Evolutionary conservation across 2,797 vertebrate species (phyloP).

Genomic region (Danionella dracula): DNA sequence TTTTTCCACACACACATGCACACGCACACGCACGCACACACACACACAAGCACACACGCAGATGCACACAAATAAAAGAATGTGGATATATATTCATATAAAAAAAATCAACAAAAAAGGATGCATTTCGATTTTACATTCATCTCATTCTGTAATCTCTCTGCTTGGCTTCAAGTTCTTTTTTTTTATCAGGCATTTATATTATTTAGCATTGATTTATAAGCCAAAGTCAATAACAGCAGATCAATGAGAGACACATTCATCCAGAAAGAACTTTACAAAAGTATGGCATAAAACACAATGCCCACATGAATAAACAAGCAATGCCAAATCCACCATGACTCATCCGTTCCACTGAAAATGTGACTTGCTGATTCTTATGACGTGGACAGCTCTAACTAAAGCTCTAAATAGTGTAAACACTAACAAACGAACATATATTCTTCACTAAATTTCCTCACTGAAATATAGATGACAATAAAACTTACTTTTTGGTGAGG

Average conservation of each 20-base stretch:
- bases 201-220: background rate
- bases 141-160: background rate
- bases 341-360: background rate
- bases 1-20: no score
- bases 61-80: no score
- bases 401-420: no score
- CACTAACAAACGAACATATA: no score
- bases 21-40: background rate
- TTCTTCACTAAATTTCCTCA: no score
- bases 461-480: no score
- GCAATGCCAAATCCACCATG: background rate
- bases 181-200: background rate
- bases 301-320: background rate
- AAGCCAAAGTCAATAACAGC: constrained; percentile 41
- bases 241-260: constrained; percentile 31
- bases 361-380: background rate
- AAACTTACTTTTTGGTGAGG: no score
- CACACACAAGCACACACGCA: no score
- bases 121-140: no score
- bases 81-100: no score
- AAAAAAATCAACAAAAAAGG: no score
- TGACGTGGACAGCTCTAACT: background rate
- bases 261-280: constrained; percentile 10
- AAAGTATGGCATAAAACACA: constrained; percentile 15
- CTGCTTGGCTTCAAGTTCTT: background rate